phyloP scores from a whole-genome alignment of 2,888 invertebrate species.

The Geotrupes spiniger region DNA sequence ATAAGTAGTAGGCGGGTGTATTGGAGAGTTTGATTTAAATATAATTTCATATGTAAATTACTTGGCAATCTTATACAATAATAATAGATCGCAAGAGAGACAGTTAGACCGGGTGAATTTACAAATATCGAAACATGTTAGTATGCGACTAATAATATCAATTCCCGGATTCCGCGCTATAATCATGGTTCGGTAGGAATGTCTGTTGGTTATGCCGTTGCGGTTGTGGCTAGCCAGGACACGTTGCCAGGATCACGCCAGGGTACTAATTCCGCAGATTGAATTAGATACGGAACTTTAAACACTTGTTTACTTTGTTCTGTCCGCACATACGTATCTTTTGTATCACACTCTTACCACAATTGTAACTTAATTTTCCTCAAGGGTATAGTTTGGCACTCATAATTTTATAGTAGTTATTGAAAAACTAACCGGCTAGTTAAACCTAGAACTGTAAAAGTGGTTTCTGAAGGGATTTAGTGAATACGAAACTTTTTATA shows the following conservation, averaged over 20 bases:
- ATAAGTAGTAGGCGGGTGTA: constrained; percentile 16
- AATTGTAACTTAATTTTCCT: constrained; percentile 1
- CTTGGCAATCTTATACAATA: constrained; percentile 17
- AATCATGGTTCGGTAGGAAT: constrained; percentile 36
- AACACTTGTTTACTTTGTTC: constrained; percentile 6
- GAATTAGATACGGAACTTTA: constrained; percentile 14
- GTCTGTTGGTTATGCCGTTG: constrained; percentile 35
- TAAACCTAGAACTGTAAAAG: too few species aligned
- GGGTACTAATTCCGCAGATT: constrained; percentile 17
- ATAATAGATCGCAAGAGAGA: constrained; percentile 13
- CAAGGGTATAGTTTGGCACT: not conserved
- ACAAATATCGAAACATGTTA: constrained; percentile 14
- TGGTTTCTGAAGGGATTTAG: too few species aligned
- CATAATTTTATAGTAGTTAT: too few species aligned
- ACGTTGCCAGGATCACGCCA: constrained; percentile 31
- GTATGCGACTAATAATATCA: constrained; percentile 24
- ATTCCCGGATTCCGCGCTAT: constrained; percentile 32
- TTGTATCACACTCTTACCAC: not conserved
- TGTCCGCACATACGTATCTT: not conserved
- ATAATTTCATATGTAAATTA: constrained; percentile 19
- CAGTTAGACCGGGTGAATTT: constrained; percentile 17
- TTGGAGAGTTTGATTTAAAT: constrained; percentile 16
- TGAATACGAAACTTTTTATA: too few species aligned
- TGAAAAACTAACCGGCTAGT: too few species aligned
- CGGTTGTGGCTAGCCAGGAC: constrained; percentile 35